Percentiles rank a stretch among this genome's conserved stretches.
Evolutionary conservation across 2,888 invertebrate genomes (phyloP).

Genomic region (Cosmorhoe ocellata): DNA sequence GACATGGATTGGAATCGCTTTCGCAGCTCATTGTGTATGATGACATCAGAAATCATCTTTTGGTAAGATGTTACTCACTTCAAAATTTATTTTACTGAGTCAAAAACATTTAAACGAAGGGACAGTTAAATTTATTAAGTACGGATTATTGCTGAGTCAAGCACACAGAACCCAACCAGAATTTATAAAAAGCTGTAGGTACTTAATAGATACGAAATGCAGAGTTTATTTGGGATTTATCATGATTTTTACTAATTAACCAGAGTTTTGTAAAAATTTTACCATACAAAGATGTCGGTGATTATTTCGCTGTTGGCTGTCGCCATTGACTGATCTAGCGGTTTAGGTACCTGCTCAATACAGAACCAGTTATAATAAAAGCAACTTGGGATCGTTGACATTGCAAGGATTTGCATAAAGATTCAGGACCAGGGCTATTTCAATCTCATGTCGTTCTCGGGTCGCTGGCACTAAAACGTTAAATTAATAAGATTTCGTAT

Average conservation of each 20-base stretch:
- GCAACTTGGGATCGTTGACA: slow-evolving; percentile 46
- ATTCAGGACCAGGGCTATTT: slow-evolving; percentile 36
- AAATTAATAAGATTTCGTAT: slow-evolving; percentile 6
- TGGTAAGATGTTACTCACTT: slow-evolving; percentile 53
- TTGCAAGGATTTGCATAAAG: slow-evolving; percentile 40
- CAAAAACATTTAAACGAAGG: no score
- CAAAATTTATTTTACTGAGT: no score
- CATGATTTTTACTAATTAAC: no score
- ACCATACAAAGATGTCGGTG: no score
- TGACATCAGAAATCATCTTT: slow-evolving; percentile 82
- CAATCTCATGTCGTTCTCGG: slow-evolving; percentile 6
- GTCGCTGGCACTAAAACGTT: slow-evolving; percentile 18
- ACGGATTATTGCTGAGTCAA: no score
- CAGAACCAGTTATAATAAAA: slow-evolving; percentile 11
- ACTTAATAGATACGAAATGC: no score
- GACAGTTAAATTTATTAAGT: no score
- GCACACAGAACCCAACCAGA: no score
- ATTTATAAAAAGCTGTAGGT: no score
- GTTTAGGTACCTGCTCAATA: background rate
- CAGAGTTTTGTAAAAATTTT: no score
- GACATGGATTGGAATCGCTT: slow-evolving; percentile 86
- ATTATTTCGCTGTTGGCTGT: background rate
- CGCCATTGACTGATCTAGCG: background rate
- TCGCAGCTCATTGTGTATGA: slow-evolving; percentile 86
- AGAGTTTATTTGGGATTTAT: no score